Percentiles rank a stretch among this genome's conserved stretches.
phyloP scores from a whole-genome alignment of 2,797 vertebrate species.

The Sciurus vulgaris region DNA sequence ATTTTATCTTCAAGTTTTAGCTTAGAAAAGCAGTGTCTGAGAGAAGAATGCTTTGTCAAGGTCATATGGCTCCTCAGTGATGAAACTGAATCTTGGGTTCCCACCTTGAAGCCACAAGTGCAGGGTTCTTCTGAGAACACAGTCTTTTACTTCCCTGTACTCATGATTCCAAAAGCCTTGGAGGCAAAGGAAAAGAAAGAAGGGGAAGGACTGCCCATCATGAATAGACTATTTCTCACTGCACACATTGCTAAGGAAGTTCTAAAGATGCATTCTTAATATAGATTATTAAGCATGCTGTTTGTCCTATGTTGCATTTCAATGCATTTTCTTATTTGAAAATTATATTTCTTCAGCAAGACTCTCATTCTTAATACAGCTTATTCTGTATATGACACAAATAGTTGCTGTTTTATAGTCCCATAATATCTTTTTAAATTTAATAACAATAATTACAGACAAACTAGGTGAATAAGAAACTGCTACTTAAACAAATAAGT shows the following conservation, averaged over 20 bases:
- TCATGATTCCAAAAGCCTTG: neutral
- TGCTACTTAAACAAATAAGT: conserved; percentile 38
- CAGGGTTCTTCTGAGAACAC: neutral
- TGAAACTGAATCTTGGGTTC: neutral
- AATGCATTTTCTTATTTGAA: conserved; percentile 36
- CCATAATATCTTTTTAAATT: conserved; percentile 69
- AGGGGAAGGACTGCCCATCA: neutral
- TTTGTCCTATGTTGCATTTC: conserved; percentile 15
- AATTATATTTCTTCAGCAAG: conserved; percentile 65
- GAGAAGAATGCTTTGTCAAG: neutral
- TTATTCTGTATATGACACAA: conserved; percentile 56
- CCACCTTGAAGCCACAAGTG: neutral
- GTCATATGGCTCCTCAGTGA: neutral
- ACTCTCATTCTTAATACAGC: conserved; percentile 49
- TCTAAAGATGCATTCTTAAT: neutral
- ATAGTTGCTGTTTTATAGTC: conserved; percentile 56
- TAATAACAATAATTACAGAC: conserved; percentile 68
- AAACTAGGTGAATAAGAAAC: conserved; percentile 68
- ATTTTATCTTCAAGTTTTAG: neutral
- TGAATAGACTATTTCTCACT: neutral
- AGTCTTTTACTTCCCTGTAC: neutral
- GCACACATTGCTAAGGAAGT: neutral
- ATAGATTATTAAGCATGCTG: conserved; percentile 8
- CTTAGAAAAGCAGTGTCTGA: neutral
- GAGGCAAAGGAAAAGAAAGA: neutral